Evolutionary conservation across 2,888 invertebrate species (phyloP).

Genomic region (Isotomurus palustris): DNA sequence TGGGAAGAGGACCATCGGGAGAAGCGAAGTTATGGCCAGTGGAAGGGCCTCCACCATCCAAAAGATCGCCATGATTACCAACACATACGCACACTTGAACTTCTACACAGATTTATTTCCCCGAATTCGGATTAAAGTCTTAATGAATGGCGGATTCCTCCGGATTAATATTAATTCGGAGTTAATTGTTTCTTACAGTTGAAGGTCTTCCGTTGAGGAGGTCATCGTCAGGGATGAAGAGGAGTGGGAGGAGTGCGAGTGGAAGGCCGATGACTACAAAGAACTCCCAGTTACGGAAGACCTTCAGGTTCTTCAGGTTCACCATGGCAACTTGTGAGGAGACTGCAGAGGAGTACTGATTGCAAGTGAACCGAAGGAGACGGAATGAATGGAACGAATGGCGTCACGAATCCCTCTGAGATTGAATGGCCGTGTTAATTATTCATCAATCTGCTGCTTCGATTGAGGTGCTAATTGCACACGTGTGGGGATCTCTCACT

Average conservation of each 20-base stretch:
- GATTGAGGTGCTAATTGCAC: too few species aligned
- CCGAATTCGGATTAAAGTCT: too few species aligned
- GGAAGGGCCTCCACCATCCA: conserved; percentile 81
- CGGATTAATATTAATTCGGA: not conserved
- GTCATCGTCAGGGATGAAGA: conserved; percentile 36
- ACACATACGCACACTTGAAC: conserved; percentile 70
- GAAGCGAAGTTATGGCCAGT: conserved; percentile 69
- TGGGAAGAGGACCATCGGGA: conserved; percentile 77
- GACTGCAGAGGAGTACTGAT: too few species aligned
- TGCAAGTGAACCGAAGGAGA: too few species aligned
- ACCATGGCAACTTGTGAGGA: not conserved
- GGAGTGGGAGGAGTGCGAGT: conserved; percentile 60
- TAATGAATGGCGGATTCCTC: not conserved
- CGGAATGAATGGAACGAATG: too few species aligned
- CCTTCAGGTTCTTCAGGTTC: not conserved
- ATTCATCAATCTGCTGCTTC: too few species aligned
- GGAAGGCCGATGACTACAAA: conserved; percentile 67
- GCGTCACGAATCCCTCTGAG: too few species aligned
- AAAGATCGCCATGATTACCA: conserved; percentile 72
- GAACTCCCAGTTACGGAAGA: conserved; percentile 69
- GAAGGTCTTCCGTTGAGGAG: conserved; percentile 16
- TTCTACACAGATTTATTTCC: conserved; percentile 53
- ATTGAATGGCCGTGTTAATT: too few species aligned
- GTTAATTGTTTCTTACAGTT: conserved; percentile 20
- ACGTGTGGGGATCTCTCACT: too few species aligned